Evolutionary conservation across 2,113 vertebrate species (phyloP).

Genomic region (Alectura lathami): DNA sequence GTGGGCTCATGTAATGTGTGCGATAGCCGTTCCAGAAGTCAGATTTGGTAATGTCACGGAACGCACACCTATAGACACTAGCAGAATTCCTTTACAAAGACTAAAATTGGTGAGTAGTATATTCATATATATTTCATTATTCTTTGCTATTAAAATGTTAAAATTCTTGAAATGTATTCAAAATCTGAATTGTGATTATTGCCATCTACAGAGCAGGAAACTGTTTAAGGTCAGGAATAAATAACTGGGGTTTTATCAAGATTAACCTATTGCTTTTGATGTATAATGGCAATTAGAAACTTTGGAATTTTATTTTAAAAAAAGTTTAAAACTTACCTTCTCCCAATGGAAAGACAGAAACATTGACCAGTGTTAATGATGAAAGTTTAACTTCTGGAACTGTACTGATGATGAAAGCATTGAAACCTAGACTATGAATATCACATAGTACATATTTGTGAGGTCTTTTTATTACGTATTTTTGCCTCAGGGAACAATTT

Average conservation of each 20-base stretch:
- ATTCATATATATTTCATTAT: constrained; percentile 37
- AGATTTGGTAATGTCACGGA: constrained; percentile 89
- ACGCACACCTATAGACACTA: constrained; percentile 90
- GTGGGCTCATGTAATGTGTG: constrained; percentile 96
- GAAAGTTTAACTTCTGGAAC: background rate
- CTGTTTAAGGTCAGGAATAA: background rate
- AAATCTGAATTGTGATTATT: background rate
- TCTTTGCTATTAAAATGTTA: constrained; percentile 19
- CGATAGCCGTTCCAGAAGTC: constrained; percentile 92
- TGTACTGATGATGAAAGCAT: background rate
- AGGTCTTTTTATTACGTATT: background rate
- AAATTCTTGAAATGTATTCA: constrained; percentile 8
- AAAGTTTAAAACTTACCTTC: background rate
- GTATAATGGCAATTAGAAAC: background rate
- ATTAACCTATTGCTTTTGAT: background rate
- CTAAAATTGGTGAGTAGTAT: constrained; percentile 90
- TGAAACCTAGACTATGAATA: background rate
- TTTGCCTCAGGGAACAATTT: background rate
- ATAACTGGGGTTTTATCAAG: background rate
- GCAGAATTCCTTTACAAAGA: constrained; percentile 90
- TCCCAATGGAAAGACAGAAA: background rate
- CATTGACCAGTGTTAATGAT: background rate
- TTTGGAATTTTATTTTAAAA: background rate
- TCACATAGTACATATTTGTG: background rate
- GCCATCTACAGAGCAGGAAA: background rate